These are phyloP conservation scores for Sus cebifrons DNA, from an alignment of 2,797 vertebrate species.

Conservation along the genomic window DNA sequence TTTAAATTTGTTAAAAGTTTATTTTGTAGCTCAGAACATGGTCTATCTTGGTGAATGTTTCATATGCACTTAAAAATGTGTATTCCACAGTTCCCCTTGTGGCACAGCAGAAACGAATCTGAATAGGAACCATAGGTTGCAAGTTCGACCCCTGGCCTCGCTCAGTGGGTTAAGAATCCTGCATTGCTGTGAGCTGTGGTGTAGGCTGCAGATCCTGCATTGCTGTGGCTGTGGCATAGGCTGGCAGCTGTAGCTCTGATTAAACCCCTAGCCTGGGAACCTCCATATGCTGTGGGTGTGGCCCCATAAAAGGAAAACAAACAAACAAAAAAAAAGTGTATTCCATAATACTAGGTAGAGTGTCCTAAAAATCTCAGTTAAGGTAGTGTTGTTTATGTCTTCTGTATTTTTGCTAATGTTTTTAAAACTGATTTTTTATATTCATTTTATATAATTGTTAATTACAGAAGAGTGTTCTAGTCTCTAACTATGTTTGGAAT, in stretches of 20 bases:
- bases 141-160: too few species aligned
- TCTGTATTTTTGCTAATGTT: slow-evolving; percentile 41
- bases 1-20: slow-evolving; percentile 12
- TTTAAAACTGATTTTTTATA: neutral
- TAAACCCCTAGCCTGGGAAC: too few species aligned
- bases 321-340: neutral
- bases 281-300: too few species aligned
- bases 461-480: neutral
- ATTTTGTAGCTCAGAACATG: slow-evolving; percentile 27
- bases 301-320: too few species aligned
- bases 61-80: neutral
- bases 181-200: too few species aligned
- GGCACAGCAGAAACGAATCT: too few species aligned
- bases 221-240: too few species aligned
- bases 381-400: neutral
- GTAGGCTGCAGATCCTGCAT: too few species aligned
- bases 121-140: too few species aligned
- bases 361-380: neutral
- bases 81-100: neutral
- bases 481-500: neutral
- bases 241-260: too few species aligned
- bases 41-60: neutral
- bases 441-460: neutral
- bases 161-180: too few species aligned
- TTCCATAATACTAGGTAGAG: neutral